A percentile compares a stretch with the other conserved stretches of the same genome.
Evolutionary conservation across 2,113 vertebrate species (phyloP).

Genomic region (Pseudorhombus dupliciocellatus): DNA sequence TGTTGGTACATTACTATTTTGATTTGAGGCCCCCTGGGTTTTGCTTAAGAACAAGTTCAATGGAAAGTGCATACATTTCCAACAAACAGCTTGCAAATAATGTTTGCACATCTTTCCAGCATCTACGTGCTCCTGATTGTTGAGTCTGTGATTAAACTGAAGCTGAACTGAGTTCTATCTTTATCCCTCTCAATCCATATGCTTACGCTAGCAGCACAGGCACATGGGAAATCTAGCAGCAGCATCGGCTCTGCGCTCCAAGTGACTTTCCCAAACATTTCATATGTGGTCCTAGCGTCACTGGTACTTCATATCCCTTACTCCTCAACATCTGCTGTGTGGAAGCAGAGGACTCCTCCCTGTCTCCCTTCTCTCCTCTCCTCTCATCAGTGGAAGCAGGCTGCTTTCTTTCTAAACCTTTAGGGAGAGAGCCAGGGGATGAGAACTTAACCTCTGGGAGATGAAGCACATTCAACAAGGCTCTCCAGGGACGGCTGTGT

Average conservation of each 20-base stretch:
- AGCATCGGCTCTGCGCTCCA: conserved; percentile 47
- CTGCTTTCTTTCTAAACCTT: conserved; percentile 41
- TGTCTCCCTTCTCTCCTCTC: conserved; percentile 34
- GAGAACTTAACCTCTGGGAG: conserved; percentile 32
- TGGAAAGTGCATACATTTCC: background rate
- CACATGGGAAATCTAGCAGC: conserved; percentile 67
- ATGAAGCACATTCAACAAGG: conserved; percentile 26
- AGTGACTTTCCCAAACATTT: conserved; percentile 70
- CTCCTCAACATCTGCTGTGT: conserved; percentile 69
- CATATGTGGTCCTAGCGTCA: conserved; percentile 61
- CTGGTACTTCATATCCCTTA: conserved; percentile 53
- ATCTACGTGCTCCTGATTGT: background rate
- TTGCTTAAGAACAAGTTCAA: background rate
- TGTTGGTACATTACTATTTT: too few relatives aligned
- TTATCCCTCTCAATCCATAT: conserved; percentile 29
- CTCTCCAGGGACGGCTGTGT: conserved; percentile 7
- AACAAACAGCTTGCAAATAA: background rate
- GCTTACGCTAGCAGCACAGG: conserved; percentile 27
- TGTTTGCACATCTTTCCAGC: background rate
- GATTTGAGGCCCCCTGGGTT: background rate
- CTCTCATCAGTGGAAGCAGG: conserved; percentile 40
- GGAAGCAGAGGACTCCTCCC: conserved; percentile 54
- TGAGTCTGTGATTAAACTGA: conserved; percentile 16
- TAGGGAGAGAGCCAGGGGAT: conserved; percentile 18
- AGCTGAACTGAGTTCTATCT: background rate